Conservation (phyloP, 2,888 invertebrate genomes). For the Leptopilina syphax region DNA sequence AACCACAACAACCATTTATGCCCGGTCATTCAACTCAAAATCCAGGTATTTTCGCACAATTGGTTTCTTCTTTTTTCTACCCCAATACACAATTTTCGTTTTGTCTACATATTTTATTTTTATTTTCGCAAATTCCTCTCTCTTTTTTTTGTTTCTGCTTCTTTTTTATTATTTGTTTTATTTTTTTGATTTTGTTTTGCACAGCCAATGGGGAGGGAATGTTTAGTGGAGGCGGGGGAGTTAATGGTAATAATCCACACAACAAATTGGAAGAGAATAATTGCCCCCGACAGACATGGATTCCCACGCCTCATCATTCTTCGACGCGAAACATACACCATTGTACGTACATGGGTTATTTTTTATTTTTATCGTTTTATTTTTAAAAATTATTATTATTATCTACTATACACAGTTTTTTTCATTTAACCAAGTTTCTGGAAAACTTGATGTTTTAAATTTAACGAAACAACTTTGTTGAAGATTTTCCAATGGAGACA, state of each 20-base stretch:
- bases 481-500: no score
- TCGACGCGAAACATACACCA: conserved; percentile 74
- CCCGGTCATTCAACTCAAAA: conserved; percentile 69
- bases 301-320: conserved; percentile 74
- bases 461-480: neutral
- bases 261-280: conserved; percentile 74
- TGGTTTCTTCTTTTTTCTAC: conserved; percentile 44
- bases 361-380: conserved; percentile 50
- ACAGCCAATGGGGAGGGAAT: conserved; percentile 75
- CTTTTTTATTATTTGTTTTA: conserved; percentile 51
- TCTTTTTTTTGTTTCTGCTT: conserved; percentile 43
- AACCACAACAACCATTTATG: conserved; percentile 75
- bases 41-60: conserved; percentile 63
- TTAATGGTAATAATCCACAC: conserved; percentile 72
- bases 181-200: conserved; percentile 64
- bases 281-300: conserved; percentile 74
- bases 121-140: no score
- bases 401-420: neutral
- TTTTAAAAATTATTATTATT: neutral
- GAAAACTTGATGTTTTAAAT: neutral
- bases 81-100: conserved; percentile 62
- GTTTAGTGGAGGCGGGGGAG: conserved; percentile 72
- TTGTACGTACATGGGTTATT: conserved; percentile 70
- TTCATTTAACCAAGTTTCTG: neutral
- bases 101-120: neutral